Evolutionary conservation across 2,113 vertebrate species (phyloP).

Genomic region (Salvelinus fontinalis): DNA sequence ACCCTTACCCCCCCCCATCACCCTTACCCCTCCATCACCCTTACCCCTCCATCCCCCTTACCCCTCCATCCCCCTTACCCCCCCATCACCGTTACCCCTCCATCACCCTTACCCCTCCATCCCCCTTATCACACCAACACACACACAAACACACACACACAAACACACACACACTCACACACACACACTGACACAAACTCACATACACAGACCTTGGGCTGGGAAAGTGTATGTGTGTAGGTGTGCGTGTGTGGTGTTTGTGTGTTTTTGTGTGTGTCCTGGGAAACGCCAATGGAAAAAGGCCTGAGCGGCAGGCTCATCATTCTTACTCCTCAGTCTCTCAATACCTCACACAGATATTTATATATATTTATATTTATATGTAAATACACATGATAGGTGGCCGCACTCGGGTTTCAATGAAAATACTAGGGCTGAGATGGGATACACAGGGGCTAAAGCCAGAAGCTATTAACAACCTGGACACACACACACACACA

Average conservation of each 20-base stretch:
- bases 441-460: slow-evolving; percentile 39
- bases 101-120: background rate
- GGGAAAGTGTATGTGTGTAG: too few relatives aligned
- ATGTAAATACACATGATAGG: slow-evolving; percentile 51
- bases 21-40: too few relatives aligned
- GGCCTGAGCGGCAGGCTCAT: slow-evolving; percentile 18
- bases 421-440: slow-evolving; percentile 61
- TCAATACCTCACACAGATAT: slow-evolving; percentile 33
- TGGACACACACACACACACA: slow-evolving; percentile 2
- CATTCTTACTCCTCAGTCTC: slow-evolving; percentile 2
- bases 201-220: too few relatives aligned
- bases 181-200: too few relatives aligned
- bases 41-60: too few relatives aligned
- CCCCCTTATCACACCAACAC: background rate
- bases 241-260: too few relatives aligned
- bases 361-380: slow-evolving; percentile 16
- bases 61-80: too few relatives aligned
- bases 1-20: too few relatives aligned
- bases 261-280: background rate
- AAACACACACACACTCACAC: too few relatives aligned
- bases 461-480: slow-evolving; percentile 4
- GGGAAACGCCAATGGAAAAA: slow-evolving; percentile 46
- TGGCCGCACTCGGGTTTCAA: slow-evolving; percentile 57
- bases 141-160: too few relatives aligned
- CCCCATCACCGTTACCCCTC: too few relatives aligned